These are phyloP conservation scores for Burhinus oedicnemus DNA, from an alignment of 2,113 vertebrate genomes.

Conservation along the genomic window DNA sequence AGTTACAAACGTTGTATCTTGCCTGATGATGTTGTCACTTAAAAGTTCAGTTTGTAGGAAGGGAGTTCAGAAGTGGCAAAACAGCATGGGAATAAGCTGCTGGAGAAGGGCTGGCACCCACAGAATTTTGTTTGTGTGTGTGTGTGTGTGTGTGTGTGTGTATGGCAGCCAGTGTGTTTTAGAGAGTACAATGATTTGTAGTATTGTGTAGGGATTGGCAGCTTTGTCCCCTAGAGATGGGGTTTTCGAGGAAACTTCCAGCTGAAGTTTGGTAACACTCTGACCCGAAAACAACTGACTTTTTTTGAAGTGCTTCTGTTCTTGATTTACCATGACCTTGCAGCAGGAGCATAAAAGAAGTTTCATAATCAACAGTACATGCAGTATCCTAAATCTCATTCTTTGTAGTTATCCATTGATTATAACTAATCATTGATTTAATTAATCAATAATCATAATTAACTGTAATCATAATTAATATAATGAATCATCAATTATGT, in stretches of 20 bases:
- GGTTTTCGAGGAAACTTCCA: neutral
- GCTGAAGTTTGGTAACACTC: neutral
- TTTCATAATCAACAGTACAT: neutral
- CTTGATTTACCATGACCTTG: neutral
- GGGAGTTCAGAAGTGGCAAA: neutral
- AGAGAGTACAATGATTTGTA: neutral
- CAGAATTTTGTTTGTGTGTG: too few species aligned
- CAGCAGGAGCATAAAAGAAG: neutral
- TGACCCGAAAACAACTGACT: rapidly evolving
- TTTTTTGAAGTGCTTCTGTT: neutral
- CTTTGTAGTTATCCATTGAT: neutral
- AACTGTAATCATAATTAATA: neutral
- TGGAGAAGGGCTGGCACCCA: neutral
- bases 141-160: rapidly evolving
- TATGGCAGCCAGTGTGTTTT: neutral
- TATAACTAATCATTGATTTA: neutral
- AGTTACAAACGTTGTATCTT: neutral
- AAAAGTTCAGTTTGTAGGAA: neutral
- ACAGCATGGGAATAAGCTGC: neutral
- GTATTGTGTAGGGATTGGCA: neutral
- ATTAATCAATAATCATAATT: neutral
- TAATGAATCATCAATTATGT: neutral
- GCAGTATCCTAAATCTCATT: neutral
- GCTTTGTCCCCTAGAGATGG: neutral
- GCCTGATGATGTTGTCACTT: neutral